Conservation (phyloP, 1,140 invertebrate genomes). For the Zaprionus gabonicus region DNA sequence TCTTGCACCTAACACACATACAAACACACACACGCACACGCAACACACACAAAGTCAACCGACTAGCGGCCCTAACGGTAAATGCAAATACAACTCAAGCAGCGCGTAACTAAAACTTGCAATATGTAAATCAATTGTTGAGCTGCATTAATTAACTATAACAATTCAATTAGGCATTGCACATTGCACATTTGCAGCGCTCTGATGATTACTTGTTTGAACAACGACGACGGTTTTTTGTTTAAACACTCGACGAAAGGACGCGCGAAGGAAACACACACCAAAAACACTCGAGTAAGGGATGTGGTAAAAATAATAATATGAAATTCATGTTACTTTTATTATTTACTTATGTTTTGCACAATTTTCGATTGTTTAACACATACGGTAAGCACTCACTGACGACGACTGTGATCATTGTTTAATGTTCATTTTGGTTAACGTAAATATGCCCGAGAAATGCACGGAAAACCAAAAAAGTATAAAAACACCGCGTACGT, state of each 20-base stretch:
- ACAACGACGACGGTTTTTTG: slow-evolving; percentile 23
- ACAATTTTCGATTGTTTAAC: slow-evolving; percentile 15
- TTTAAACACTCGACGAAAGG: slow-evolving; percentile 28
- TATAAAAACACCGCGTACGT: slow-evolving; percentile 41
- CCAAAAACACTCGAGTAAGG: not conserved
- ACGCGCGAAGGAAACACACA: slow-evolving; percentile 15
- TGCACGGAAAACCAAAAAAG: slow-evolving; percentile 27
- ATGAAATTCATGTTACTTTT: slow-evolving; percentile 1
- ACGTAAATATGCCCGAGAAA: slow-evolving; percentile 46
- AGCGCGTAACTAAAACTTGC: slow-evolving; percentile 34
- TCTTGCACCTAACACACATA: slow-evolving; percentile 35
- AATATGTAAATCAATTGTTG: slow-evolving; percentile 23
- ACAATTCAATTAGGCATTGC: slow-evolving; percentile 24
- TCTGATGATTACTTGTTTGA: not conserved
- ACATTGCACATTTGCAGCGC: slow-evolving; percentile 18
- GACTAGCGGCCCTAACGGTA: slow-evolving; percentile 49
- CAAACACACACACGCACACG: slow-evolving; percentile 12
- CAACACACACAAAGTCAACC: slow-evolving; percentile 10
- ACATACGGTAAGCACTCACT: not conserved
- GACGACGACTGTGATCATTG: slow-evolving; percentile 17
- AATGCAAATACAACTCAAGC: slow-evolving; percentile 42
- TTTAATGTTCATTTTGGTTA: slow-evolving; percentile 26
- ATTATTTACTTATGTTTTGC: slow-evolving; percentile 4
- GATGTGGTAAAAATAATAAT: not conserved
- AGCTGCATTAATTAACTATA: slow-evolving; percentile 30